Conservation (phyloP, 30 jellyfish, hydroid and myxozoan genomes). For the Chironex yamaguchii region DNA sequence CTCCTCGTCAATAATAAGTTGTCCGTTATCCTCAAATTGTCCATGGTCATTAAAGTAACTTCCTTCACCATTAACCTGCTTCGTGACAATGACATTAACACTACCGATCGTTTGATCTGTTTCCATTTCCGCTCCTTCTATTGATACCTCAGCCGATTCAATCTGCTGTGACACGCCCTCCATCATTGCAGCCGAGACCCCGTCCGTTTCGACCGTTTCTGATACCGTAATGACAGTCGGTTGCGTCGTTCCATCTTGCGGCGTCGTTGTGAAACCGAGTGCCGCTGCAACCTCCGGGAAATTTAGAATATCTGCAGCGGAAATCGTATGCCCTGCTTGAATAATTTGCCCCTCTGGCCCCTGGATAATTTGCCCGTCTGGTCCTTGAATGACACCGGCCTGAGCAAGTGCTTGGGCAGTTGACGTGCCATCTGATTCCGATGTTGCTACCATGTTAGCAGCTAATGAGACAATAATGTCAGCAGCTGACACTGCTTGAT, state of each 20-base stretch:
- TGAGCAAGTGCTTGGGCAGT: slow-evolving; percentile 93
- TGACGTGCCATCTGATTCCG: slow-evolving; percentile 71
- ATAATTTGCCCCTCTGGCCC: slow-evolving; percentile 53
- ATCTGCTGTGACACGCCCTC: background rate
- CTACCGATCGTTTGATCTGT: background rate
- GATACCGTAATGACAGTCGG: background rate
- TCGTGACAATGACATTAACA: background rate
- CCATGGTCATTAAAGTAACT: background rate
- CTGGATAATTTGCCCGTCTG: slow-evolving; percentile 72
- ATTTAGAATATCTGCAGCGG: slow-evolving; percentile 96
- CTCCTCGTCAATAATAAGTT: background rate
- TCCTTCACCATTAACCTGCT: background rate
- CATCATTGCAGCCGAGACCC: background rate
- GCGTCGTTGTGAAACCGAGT: slow-evolving; percentile 83
- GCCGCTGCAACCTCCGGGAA: slow-evolving; percentile 99
- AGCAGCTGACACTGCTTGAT: slow-evolving; percentile 49
- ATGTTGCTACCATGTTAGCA: slow-evolving; percentile 58
- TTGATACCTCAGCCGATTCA: background rate
- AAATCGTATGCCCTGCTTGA: slow-evolving; percentile 84
- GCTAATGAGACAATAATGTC: slow-evolving; percentile 87
- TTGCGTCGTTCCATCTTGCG: slow-evolving; percentile 57
- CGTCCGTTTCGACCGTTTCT: background rate
- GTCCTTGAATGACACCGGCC: slow-evolving; percentile 86
- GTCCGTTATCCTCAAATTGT: background rate
- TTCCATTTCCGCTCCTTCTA: background rate